phyloP scores from a whole-genome alignment of 2,797 vertebrate species.

The Megalops cyprinoides region DNA sequence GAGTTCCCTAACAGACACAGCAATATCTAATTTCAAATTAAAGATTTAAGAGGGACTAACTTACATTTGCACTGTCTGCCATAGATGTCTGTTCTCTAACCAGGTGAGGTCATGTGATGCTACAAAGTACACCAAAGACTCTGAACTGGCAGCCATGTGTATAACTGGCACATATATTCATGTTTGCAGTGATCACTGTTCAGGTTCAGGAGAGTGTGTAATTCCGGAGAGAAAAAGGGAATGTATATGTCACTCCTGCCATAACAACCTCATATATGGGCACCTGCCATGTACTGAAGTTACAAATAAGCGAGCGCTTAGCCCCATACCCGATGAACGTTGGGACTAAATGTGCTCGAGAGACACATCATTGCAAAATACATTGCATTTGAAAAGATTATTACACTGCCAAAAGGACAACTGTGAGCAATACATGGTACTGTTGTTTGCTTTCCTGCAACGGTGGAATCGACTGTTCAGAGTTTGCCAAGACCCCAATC shows the following conservation, averaged over 20 bases:
- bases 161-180: constrained; percentile 36
- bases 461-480: constrained; percentile 30
- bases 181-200: constrained; percentile 8
- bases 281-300: constrained; percentile 19
- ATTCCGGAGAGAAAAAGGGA: constrained; percentile 16
- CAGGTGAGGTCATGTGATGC: neutral
- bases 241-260: constrained; percentile 27
- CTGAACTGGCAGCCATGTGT: neutral
- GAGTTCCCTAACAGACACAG: no score
- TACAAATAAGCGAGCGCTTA: neutral
- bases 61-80: constrained; percentile 33
- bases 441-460: constrained; percentile 28
- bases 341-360: constrained; percentile 20
- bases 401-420: constrained; percentile 30
- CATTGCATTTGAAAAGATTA: constrained; percentile 32
- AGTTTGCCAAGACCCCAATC: constrained; percentile 16
- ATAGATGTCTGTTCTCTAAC: no score
- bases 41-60: neutral
- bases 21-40: neutral
- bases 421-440: constrained; percentile 25
- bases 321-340: constrained; percentile 5
- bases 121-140: neutral
- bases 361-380: constrained; percentile 33
- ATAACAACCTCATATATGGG: constrained; percentile 4
- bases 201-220: neutral